Base-by-base conservation (phyloP, 1,140 invertebrate genomes). In the Solenopsis fugax region DNA sequence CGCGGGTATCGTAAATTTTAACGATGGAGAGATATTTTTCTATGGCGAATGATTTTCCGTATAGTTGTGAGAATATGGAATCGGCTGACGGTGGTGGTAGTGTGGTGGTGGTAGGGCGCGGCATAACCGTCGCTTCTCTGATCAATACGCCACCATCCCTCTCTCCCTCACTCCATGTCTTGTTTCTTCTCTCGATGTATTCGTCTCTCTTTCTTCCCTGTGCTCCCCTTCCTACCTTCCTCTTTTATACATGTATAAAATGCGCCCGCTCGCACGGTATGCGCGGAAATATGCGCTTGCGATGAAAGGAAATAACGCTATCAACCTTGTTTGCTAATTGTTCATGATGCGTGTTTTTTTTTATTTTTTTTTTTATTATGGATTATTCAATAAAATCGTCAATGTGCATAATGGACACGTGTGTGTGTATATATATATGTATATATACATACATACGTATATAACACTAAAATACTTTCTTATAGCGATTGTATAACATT, bases 111-210 rank as follows among this genome's bases (percentile, higher is more conserved):
- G 93, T 93, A 93, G 93, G 93, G 93, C 91, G 93, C 93, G 93
- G 93, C 93, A 93, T 93, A 92, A 91, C 91, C 92, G 88, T 92
- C 89, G 93, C 93, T 93, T 93, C 92, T 93, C 91, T 93, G 91
- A 93, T 93, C 93, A 93, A 93, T 93, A 93, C 92, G 84, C 88
- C 90, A 89, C 87, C 90, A 86, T 91, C 82, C 88, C 89, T 93
- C 91, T 88, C 88, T 87, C 87, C 87, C 77, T 85, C 78, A 37
- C 67, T 87, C 52, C 45, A 84, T 60, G 37, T 75, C 80, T 84
- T 84, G 69, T 84, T 75, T 62, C 69, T 73, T 84, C 80, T 84
- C 80, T 84, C 54, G 29, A 75, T 75, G 69, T 75, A 73, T 91
- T 78, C 41, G 62, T 71, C 82, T 85, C 60, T 54, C 67, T 75